Base-by-base conservation (phyloP, 92 coral and sea anemone species). In the Umimayanthus chanpuru region DNA sequence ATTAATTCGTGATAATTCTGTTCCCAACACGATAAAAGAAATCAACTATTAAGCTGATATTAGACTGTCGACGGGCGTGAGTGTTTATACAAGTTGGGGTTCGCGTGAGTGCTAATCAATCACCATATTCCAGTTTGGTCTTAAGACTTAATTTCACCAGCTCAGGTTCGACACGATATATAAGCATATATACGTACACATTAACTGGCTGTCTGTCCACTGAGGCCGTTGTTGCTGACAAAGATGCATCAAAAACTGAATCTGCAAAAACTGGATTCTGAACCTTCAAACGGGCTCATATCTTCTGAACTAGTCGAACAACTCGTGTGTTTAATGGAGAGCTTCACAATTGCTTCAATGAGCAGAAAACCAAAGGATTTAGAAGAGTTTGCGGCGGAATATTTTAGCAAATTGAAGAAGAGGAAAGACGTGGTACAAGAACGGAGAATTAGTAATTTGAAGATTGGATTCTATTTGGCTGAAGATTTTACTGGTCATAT, bases 321-420 rank as follows among this genome's bases (percentile, higher is more conserved):
- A 44, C 90, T 93, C 6, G 82, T 93, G 14, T 88, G 95, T 29
- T 76, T 93, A 0, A 65, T 93, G 72, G 95, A 93, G 66, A 92
- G 93, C 1, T 88, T 93, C 47, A 93, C 93, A 23, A 77, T 93
- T 21, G 91, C 90, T 39, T 84, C 92, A 20, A 80, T 93, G 80
- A 82, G 88, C 26, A 74, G 82, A 78, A 85, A 78, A 68, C 95
- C 95, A 58, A 85, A 84, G 65, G 75, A 93, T 56, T 70, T 93
- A 81, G 88, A 85, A 68, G 90, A 89, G 18, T 93, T 93, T 86
- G 95, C 93, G 9, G 88, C 86, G 20, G 61, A 50, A 29, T 93
- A 91, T 79, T 93, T 90, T 73, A 56, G 76, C 16, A 91, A 91
- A 81, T 38, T 91, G 81, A 86, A 76, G 61, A 85, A 81, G 86